These are phyloP conservation scores for Phymanthus crucifer DNA, from an alignment of 92 coral and sea anemone genomes.

Conservation along the genomic window DNA sequence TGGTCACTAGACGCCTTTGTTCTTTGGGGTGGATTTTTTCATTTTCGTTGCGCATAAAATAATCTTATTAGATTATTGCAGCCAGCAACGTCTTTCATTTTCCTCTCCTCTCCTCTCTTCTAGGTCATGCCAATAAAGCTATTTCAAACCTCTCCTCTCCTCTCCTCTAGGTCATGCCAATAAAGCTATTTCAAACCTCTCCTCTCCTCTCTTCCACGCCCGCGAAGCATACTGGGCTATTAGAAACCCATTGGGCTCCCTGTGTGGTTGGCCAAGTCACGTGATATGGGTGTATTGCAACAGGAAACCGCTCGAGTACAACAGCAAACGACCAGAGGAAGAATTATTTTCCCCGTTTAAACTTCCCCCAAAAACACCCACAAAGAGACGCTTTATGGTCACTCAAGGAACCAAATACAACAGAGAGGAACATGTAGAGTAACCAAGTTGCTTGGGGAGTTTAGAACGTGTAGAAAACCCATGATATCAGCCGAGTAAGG, in stretches of 20 bases:
- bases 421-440: not conserved
- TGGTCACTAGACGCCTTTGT: no score
- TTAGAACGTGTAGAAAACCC: not conserved
- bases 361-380: not conserved
- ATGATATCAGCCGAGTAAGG: not conserved
- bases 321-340: slow-evolving; percentile 10
- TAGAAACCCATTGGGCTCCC: slow-evolving; percentile 17
- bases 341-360: not conserved
- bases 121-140: no score
- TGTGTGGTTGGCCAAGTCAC: slow-evolving; percentile 28
- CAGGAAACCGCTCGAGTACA: slow-evolving; percentile 35
- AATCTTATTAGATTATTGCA: no score
- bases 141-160: no score
- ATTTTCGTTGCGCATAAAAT: no score
- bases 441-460: not conserved
- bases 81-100: no score
- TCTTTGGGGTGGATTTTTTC: no score
- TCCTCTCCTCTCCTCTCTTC: no score
- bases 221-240: not conserved
- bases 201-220: no score
- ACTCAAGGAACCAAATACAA: not conserved
- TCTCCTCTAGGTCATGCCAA: no score
- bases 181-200: no score
- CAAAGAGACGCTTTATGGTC: not conserved
- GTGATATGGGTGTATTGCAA: slow-evolving; percentile 69